Evolutionary conservation across 2,797 vertebrate genomes (phyloP), one percentile per base, ranked within the genome.

Genomic region (Molossus molossus): DNA sequence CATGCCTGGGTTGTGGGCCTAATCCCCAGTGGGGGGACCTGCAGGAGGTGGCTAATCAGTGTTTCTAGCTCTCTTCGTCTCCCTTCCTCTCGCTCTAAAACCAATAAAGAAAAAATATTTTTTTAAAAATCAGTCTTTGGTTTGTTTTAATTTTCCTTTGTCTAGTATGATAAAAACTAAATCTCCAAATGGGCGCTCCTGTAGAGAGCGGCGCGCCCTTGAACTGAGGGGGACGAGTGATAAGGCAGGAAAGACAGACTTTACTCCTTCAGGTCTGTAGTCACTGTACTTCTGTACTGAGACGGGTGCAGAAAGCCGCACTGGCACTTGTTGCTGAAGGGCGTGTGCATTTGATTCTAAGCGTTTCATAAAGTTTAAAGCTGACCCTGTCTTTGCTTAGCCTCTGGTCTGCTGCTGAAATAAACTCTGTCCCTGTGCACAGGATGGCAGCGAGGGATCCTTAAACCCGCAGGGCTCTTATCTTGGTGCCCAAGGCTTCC

Each of bases 101-200:
- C 40, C 40, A 45, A 45, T 45, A 45, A 5, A 45, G 40, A 45
- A 45, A 45, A 45, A 45, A 45, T 45, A 45, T 45, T 45, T 45
- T 45, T 45, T 45, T 4, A 5, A 10, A 73, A 82, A 23, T 81
- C 48, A 45, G 14, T 60, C 50, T 60, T 93, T 29, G 50, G 50
- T 84, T 95, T 82, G 57, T 69, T 89, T 87, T 89, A 72, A 62
- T 76, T 11, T 27, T 62, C 21, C 29, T 65, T 77, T 88, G 23
- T 85, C 82, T 84, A 67, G 91, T 53, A 9, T 29, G 53, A 60
- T 91, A 45, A 17, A 81, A 87, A 3, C 17, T 33, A 25, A 48
- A 29, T 75, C 69, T 96, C 20, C 48, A 45, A 27, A 14, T 65
- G 69, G 25, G 6, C 20, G 7, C 85, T 88, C 48, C 45, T 9